Evolutionary conservation across 37 sponge, comb jelly and placozoan species (phyloP), one percentile per base, ranked within the genome.

Genomic region (Agelas oroides): DNA sequence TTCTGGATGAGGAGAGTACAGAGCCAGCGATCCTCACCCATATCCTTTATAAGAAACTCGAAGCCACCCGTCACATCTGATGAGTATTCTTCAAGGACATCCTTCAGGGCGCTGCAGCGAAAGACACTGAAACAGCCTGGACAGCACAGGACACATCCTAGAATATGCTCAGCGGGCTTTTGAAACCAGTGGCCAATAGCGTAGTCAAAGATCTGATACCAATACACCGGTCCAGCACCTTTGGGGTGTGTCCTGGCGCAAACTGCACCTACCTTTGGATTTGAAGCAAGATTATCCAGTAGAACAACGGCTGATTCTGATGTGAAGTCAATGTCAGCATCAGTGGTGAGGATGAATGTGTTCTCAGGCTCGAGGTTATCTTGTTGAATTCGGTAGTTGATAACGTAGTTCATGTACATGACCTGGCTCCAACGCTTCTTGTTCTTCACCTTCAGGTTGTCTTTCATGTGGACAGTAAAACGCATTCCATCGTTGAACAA

Each of bases 11-110:
- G 65, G n/a, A 96, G 94, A 19, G 97, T 93, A 62, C 97, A 96
- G 34, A 96, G 86, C 97, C 97, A 96, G 32, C 97, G 86, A 70
- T 96, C 97, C 61, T 96, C 97, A 24, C 97, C 97, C 97, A 96
- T 96, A 80, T 96, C 97, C 67, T 96, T 93, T 54, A 80, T 93
- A 17, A 96, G 81, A 83, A 96, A 96, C 67, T 96, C 96, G 2
- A 46, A 24, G n/a, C 89, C 96, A 21, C 37, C 64, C 11, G 77
- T 83, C 53, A 88, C 97, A 2, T 83, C 86, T 17, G 83, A 55
- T 23, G 88, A 80, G 77, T 96, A 96, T 17, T 63, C 73, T 16
- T 85, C 81, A 41, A 96, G 69, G 25, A 88, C 91, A 5, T 81
- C 76, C 46, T 78, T 61, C 46, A 96, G 57, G 54, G 97, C 94